Conservation (phyloP, 2,797 vertebrate genomes). For the Danio aesculapii region DNA sequence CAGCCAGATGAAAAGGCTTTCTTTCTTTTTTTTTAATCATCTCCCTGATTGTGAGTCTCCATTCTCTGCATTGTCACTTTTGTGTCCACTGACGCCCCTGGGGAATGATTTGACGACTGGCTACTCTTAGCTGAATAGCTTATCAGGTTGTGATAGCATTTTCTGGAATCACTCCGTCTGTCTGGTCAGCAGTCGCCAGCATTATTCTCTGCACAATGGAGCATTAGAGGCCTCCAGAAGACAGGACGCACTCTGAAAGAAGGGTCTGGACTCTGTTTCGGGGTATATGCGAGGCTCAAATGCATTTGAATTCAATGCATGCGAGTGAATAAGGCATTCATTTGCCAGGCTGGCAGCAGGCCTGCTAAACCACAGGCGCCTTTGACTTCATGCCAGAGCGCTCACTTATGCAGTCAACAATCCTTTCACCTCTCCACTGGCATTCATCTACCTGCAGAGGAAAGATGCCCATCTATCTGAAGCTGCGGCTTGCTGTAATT, state of each 20-base stretch:
- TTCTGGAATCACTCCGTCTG: slow-evolving; percentile 48
- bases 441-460: slow-evolving; percentile 68
- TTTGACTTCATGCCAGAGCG: slow-evolving; percentile 72
- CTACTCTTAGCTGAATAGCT: slow-evolving; percentile 38
- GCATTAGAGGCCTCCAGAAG: slow-evolving; percentile 45
- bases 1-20: slow-evolving; percentile 2
- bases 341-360: slow-evolving; percentile 72
- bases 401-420: slow-evolving; percentile 74
- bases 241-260: slow-evolving; percentile 10
- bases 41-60: slow-evolving; percentile 10
- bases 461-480: slow-evolving; percentile 72
- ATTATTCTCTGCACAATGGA: slow-evolving; percentile 50
- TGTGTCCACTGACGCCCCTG: slow-evolving; percentile 18
- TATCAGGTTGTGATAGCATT: slow-evolving; percentile 44
- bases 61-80: slow-evolving; percentile 17
- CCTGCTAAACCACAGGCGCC: slow-evolving; percentile 68
- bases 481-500: slow-evolving; percentile 68
- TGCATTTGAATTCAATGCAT: slow-evolving; percentile 63
- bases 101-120: slow-evolving; percentile 36
- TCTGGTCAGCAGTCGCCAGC: slow-evolving; percentile 47
- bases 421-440: slow-evolving; percentile 76
- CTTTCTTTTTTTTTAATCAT: background rate
- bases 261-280: slow-evolving; percentile 64
- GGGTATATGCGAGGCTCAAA: slow-evolving; percentile 60
- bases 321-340: slow-evolving; percentile 61